Conservation (phyloP, 2,888 invertebrate genomes). For the Drosophila subquinaria region DNA sequence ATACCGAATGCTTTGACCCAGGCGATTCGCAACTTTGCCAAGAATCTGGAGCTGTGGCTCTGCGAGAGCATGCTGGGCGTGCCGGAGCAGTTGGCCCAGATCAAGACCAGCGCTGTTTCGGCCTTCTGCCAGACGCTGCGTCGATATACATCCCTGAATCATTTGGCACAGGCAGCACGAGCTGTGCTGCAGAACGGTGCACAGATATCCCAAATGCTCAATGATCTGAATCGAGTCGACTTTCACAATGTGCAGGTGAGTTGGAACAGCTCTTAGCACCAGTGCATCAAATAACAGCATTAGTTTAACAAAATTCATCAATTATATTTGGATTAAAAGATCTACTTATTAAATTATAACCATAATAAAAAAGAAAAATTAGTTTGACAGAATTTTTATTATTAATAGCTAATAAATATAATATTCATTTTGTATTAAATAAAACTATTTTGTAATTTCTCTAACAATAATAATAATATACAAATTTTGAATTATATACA, state of each 20-base stretch:
- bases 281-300: too few relatives aligned
- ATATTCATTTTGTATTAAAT: too few relatives aligned
- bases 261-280: neutral
- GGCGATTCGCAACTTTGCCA: constrained; percentile 96
- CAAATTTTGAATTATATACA: too few relatives aligned
- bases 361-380: neutral
- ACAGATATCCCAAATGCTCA: constrained; percentile 98
- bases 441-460: too few relatives aligned
- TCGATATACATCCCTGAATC: constrained; percentile 98
- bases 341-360: too few relatives aligned
- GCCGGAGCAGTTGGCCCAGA: constrained; percentile 92
- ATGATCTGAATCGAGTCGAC: constrained; percentile 98
- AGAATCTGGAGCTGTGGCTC: constrained; percentile 96
- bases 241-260: constrained; percentile 97
- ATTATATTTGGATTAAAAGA: too few relatives aligned
- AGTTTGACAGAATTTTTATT: neutral
- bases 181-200: constrained; percentile 97
- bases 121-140: constrained; percentile 97
- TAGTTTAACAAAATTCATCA: too few relatives aligned
- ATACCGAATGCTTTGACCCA: constrained; percentile 98
- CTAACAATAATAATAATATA: too few relatives aligned
- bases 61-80: constrained; percentile 94
- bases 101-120: constrained; percentile 94
- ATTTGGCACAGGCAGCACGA: constrained; percentile 94
- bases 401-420: too few relatives aligned